Evolutionary conservation across 1,140 invertebrate genomes (phyloP).

Genomic region (Pseudomyrmex pallidus): DNA sequence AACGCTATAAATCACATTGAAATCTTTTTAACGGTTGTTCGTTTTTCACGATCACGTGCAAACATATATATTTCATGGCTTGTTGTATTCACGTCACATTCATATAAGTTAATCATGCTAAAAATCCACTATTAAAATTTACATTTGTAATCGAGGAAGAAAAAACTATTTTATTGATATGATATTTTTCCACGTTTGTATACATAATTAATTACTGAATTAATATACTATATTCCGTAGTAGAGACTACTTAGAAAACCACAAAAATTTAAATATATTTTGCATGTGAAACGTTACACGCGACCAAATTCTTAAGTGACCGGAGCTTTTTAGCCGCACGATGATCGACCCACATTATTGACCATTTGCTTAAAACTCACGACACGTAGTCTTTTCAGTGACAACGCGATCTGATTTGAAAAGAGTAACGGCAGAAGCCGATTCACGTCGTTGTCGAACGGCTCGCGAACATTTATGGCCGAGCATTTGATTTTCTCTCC

Average conservation of each 20-base stretch:
- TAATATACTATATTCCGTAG: background rate
- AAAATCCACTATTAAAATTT: too few relatives aligned
- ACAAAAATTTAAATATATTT: background rate
- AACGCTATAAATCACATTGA: constrained; percentile 24
- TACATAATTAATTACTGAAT: background rate
- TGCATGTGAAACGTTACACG: background rate
- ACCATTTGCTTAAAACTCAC: constrained; percentile 65
- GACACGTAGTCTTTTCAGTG: constrained; percentile 71
- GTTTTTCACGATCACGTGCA: background rate
- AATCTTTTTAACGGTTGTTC: constrained; percentile 30
- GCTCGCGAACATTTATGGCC: constrained; percentile 25
- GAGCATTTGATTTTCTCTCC: constrained; percentile 50
- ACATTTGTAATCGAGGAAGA: too few relatives aligned
- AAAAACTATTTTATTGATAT: too few relatives aligned
- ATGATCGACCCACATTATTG: constrained; percentile 74
- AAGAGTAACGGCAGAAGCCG: constrained; percentile 76
- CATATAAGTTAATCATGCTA: too few relatives aligned
- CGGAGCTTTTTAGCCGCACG: constrained; percentile 25
- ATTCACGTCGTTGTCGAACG: constrained; percentile 60
- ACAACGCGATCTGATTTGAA: constrained; percentile 74
- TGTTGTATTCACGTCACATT: too few relatives aligned
- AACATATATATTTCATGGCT: too few relatives aligned
- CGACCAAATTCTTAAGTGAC: constrained; percentile 21
- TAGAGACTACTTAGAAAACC: background rate
- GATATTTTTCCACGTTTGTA: background rate